Base-by-base conservation (phyloP, 2,888 invertebrate species). In the Cerastoderma edule region DNA sequence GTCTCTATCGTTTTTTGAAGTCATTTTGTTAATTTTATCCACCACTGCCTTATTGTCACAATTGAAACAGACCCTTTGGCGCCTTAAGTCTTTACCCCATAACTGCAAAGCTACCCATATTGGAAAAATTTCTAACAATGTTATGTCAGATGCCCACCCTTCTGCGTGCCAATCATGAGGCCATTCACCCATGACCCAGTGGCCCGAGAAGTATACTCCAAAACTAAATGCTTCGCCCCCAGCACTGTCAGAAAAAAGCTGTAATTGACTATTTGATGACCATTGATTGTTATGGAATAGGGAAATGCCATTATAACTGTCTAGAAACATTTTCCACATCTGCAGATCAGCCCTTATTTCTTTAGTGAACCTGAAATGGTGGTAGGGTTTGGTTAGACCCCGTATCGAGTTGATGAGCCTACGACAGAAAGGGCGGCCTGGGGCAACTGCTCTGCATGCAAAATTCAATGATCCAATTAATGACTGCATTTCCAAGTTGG, bases 381-480 rank as follows among this genome's bases (percentile, higher is more conserved):
- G 67, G 50, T 54, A 27, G 2, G 63, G 63, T 16, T 57, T 35
- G 4, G 68, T n/a, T 30, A 70, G 30, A 8, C 70, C 70, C 3
- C 60, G 48, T 8, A 39, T 64, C 28, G 35, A 27, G 30, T 71
- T 63, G 19, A 71, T 71, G 33, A 64, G 35, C 16, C 64, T 2
- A 22, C 71, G 3, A 22, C 64, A 64, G 39, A 70, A 70, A 27
- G 69, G 69, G 32, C 69, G 35, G 13, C 75, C 75, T 0, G 35
- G 13, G 22, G 28, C 10, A 19, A 75, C 71, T 0, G 75, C 75
- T 10, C 70, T 0, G 33, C 74, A 74, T 16, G 22, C 35, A 64
- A 71, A 78, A 44, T 75, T 70, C 24, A 80, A 27, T 13, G 57
- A 53, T 2, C 71, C 72, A 27, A 67, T 60, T 28, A 79, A 22